Percentiles rank a stretch among this genome's conserved stretches.
Evolutionary conservation across 53 echinoderm and acorn worm genomes (phyloP).

Genomic region (Zoroaster sp.): DNA sequence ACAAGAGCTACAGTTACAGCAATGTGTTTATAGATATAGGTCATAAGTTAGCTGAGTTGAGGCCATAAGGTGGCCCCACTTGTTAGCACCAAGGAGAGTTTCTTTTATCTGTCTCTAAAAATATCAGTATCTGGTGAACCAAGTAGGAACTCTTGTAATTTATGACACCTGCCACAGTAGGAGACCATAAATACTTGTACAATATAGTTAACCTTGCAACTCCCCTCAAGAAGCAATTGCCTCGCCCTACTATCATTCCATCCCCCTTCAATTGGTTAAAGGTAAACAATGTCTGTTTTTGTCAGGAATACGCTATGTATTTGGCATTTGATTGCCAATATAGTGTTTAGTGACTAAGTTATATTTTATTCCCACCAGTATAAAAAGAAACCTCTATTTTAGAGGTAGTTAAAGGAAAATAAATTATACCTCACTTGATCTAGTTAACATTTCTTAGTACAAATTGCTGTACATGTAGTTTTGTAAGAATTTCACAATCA

Average conservation of each 20-base stretch:
- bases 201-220: background rate
- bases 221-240: background rate
- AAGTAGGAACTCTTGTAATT: conserved; percentile 3
- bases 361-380: too few species aligned
- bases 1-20: background rate
- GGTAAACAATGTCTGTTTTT: too few species aligned
- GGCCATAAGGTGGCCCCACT: conserved; percentile 6
- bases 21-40: background rate
- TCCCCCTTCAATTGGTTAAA: background rate
- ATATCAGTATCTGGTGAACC: background rate
- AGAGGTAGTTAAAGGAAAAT: too few species aligned
- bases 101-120: background rate
- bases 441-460: too few species aligned
- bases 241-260: background rate
- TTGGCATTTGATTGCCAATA: too few species aligned
- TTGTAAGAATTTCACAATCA: background rate
- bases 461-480: too few species aligned
- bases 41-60: background rate
- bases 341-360: too few species aligned
- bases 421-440: too few species aligned
- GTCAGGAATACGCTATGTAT: too few species aligned
- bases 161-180: conserved; percentile 18
- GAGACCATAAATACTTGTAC: background rate
- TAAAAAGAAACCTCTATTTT: too few species aligned
- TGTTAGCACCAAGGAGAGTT: background rate